These are phyloP conservation scores for Naja naja DNA, from an alignment of 2,113 vertebrate species.

Conservation along the genomic window DNA sequence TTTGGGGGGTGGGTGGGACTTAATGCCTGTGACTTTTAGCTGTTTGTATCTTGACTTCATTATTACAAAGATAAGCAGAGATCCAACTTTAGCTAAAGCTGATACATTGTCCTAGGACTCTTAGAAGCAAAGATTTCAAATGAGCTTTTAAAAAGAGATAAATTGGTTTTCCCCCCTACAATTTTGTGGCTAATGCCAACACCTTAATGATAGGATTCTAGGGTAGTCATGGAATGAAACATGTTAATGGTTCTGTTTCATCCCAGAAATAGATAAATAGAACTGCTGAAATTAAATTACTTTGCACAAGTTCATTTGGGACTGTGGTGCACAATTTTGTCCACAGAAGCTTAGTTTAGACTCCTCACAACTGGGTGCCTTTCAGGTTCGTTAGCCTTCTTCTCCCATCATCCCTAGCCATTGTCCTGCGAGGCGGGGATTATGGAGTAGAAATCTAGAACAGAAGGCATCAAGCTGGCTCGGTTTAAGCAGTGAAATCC, in stretches of 20 bases:
- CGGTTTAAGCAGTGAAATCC: constrained; percentile 36
- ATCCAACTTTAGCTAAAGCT: background rate
- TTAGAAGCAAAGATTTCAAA: constrained; percentile 20
- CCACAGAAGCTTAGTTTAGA: constrained; percentile 60
- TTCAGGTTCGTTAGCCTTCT: background rate
- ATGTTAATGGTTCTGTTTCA: background rate
- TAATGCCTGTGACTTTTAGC: constrained; percentile 1
- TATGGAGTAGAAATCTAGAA: background rate
- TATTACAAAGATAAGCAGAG: background rate
- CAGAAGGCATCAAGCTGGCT: constrained; percentile 9
- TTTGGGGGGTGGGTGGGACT: background rate
- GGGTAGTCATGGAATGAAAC: background rate
- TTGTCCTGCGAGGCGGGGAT: background rate
- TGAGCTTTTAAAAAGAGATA: constrained; percentile 24
- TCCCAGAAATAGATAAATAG: background rate
- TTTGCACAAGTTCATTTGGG: background rate
- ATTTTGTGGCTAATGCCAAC: constrained; percentile 54
- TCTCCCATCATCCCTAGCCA: background rate
- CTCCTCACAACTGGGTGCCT: background rate
- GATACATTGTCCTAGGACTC: constrained; percentile 7
- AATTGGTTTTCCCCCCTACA: constrained; percentile 27
- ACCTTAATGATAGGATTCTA: constrained; percentile 44
- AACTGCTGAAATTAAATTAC: background rate
- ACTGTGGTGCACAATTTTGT: constrained; percentile 34
- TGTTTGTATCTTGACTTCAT: constrained; percentile 9